Conservation (phyloP, 1,140 invertebrate genomes). For the Marisa cornuarietis region DNA sequence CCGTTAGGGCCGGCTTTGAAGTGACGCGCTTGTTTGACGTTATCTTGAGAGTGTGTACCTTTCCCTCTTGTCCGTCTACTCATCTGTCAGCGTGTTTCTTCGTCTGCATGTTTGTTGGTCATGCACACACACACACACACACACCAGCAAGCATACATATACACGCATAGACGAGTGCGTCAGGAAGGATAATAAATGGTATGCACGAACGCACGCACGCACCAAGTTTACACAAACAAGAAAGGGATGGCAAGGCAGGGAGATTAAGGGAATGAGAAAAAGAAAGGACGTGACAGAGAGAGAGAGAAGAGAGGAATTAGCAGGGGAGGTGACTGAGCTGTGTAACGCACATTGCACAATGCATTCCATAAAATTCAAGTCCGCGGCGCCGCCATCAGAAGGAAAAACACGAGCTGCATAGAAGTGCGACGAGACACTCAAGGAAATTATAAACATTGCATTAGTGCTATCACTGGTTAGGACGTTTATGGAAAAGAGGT, state of each 20-base stretch:
- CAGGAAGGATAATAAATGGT: too few species aligned
- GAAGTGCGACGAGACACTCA: background rate
- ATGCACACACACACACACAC: background rate
- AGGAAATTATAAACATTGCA: background rate
- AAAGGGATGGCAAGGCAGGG: background rate
- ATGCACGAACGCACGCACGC: background rate
- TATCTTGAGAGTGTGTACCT: too few species aligned
- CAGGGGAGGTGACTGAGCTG: background rate
- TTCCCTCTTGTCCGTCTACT: too few species aligned
- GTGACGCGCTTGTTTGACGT: too few species aligned
- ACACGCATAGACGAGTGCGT: background rate
- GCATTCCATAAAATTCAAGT: background rate
- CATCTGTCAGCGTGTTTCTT: too few species aligned
- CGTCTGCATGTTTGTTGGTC: background rate
- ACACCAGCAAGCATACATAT: background rate
- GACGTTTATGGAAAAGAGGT: constrained; percentile 1
- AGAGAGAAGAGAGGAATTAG: background rate
- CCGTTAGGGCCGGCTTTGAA: too few species aligned
- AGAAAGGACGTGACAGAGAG: background rate
- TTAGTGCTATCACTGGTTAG: background rate
- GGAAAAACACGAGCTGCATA: background rate
- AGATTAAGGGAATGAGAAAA: background rate
- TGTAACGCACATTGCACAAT: background rate
- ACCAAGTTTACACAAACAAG: background rate
- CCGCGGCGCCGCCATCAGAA: background rate